Conservation (phyloP, 2,888 invertebrate genomes). For the Coleophora flavipennella region DNA sequence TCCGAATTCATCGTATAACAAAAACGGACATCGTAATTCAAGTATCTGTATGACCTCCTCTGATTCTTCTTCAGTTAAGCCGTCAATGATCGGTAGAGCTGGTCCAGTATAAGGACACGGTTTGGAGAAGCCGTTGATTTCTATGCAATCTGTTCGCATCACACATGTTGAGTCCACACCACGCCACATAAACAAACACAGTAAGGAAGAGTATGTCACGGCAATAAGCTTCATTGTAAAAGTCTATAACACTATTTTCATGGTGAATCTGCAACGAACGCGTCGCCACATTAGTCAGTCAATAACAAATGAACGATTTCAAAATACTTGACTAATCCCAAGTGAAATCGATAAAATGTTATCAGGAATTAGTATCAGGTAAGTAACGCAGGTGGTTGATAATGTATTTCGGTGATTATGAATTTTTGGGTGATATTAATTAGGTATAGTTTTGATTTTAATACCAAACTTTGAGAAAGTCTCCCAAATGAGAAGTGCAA, state of each 20-base stretch:
- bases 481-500: too few relatives aligned
- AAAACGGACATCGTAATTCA: conserved; percentile 74
- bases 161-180: conserved; percentile 37
- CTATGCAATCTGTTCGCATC: conserved; percentile 40
- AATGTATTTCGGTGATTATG: conserved; percentile 21
- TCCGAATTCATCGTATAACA: conserved; percentile 54
- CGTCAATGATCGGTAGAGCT: conserved; percentile 31
- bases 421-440: background rate
- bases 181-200: conserved; percentile 25
- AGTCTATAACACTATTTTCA: background rate
- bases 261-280: background rate
- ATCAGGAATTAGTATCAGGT: conserved; percentile 35
- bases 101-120: conserved; percentile 33
- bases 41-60: conserved; percentile 47
- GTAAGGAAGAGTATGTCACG: too few relatives aligned
- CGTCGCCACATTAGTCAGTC: background rate
- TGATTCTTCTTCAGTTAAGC: conserved; percentile 37
- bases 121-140: conserved; percentile 29
- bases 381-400: conserved; percentile 46
- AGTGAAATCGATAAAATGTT: conserved; percentile 34
- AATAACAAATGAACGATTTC: conserved; percentile 18
- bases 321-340: conserved; percentile 18
- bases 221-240: background rate
- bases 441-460: too few relatives aligned
- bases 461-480: too few relatives aligned